Evolutionary conservation across 2,113 vertebrate genomes (phyloP), one percentile per base, ranked within the genome.

Genomic region (Barbus barbus): DNA sequence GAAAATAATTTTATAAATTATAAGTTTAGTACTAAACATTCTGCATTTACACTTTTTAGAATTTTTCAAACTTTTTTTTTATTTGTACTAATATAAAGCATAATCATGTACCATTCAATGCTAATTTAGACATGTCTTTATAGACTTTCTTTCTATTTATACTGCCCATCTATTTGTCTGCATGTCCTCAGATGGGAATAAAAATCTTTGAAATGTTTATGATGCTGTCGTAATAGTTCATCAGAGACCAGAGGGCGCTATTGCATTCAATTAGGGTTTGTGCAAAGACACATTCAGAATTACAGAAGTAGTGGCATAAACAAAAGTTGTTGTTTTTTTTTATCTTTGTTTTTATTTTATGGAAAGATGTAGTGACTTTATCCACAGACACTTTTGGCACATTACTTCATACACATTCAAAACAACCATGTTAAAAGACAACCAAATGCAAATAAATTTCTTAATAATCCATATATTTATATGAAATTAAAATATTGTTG

Each of bases 361-460:
- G 20, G 31, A 38, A 36, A 53, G 51, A 36, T 72, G 36, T 38
- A 73, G 6, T 24, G 51, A 24, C 28, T 78, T 9, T 51, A 76
- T 28, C 75, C 11, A 38, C 51, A 36, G 53, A 78, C 53, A 78
- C 31, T 9, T 78, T 53, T 60, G 75, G 53, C 53, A 58, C 51
- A 16, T 60, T 78, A 24, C 22, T 46, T 38, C 13, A 9, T 33
- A 78, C 53, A 38, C 20, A 24, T n/a, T 36, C 14, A 61, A 38
- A 60, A 56, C 33, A 41, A 16, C 22, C 7, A 41, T 60, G 22
- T 41, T 14, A 58, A n/a, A 24, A 61, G 13, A 41, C n/a, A 61
- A 60, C 53, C n/a, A 26, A n/a, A 61, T 58, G 11, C 31, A 78
- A 61, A 36, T 58, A 58, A 0, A 71, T n/a, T 41, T 72, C 8